Evolutionary conservation across 2,888 invertebrate species (phyloP).

Genomic region (Chymomyza caudatula): DNA sequence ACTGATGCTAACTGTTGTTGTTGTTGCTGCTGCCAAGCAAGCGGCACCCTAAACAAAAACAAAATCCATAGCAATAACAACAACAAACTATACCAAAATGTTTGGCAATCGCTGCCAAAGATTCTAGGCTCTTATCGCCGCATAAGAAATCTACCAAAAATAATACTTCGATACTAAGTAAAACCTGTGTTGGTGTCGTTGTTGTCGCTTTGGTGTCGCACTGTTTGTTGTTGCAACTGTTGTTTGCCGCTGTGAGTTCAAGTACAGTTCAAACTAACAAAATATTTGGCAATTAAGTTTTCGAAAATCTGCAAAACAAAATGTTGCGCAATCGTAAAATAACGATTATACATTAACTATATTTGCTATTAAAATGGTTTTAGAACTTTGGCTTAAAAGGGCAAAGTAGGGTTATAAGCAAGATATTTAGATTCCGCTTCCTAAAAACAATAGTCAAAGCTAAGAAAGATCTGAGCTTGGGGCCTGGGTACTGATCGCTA

Average conservation of each 20-base stretch:
- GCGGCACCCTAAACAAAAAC: slow-evolving; percentile 54
- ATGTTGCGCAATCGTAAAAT: not conserved
- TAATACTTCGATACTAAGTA: slow-evolving; percentile 14
- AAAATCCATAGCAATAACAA: not conserved
- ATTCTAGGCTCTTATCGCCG: slow-evolving; percentile 23
- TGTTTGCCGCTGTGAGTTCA: slow-evolving; percentile 34
- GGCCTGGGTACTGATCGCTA: too few relatives aligned
- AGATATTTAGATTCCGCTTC: too few relatives aligned
- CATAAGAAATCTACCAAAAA: slow-evolving; percentile 20
- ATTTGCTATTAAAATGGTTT: not conserved
- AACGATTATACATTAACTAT: not conserved
- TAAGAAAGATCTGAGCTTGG: too few relatives aligned
- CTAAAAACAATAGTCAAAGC: too few relatives aligned
- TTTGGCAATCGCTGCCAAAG: slow-evolving; percentile 25
- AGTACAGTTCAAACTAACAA: slow-evolving; percentile 46
- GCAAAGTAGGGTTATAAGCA: too few relatives aligned
- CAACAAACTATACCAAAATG: too few relatives aligned
- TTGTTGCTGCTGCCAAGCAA: slow-evolving; percentile 39
- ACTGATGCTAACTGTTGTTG: slow-evolving; percentile 9
- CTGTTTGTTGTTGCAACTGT: slow-evolving; percentile 11
- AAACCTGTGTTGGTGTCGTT: slow-evolving; percentile 43
- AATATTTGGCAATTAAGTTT: slow-evolving; percentile 24
- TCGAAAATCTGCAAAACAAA: not conserved
- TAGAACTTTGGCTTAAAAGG: not conserved
- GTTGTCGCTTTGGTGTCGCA: slow-evolving; percentile 12